Evolutionary conservation across 35 echinoderm and acorn worm species (phyloP).

Genomic region (Ptychodera flava): DNA sequence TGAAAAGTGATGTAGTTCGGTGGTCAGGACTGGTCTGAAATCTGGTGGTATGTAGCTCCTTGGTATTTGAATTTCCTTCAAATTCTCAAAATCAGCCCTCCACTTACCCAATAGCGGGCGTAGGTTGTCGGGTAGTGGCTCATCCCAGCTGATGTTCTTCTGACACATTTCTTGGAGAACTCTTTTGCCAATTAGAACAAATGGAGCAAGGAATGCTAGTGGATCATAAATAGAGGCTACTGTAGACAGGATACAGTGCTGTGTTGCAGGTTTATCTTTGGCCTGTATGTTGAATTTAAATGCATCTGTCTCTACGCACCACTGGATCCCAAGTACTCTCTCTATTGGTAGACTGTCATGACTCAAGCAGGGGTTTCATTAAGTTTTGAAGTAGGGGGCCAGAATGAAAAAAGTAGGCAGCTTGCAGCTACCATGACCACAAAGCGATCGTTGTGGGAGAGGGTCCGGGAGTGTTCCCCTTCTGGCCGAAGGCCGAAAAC

Average conservation of each 20-base stretch:
- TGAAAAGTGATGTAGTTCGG: slow-evolving; percentile 48
- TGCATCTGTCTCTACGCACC: slow-evolving; percentile 39
- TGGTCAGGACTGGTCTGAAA: slow-evolving; percentile 13
- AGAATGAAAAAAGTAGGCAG: no score
- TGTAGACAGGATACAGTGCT: slow-evolving; percentile 36
- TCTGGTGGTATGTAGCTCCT: slow-evolving; percentile 36
- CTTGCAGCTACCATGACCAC: no score
- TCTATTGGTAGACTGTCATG: slow-evolving; percentile 31
- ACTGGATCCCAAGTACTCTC: slow-evolving; percentile 49
- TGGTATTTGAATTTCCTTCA: slow-evolving; percentile 1
- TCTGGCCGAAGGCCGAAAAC: no score
- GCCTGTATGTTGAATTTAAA: slow-evolving; percentile 33
- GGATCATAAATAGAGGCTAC: slow-evolving; percentile 52
- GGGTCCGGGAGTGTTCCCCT: no score
- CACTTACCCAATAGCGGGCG: slow-evolving; percentile 24
- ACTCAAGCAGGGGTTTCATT: no score
- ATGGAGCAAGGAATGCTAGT: slow-evolving; percentile 33
- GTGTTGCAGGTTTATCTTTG: slow-evolving; percentile 18
- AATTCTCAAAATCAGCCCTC: slow-evolving; percentile 9
- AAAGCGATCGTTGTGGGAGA: no score
- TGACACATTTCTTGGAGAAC: slow-evolving; percentile 38
- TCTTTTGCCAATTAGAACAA: slow-evolving; percentile 24
- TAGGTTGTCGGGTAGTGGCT: slow-evolving; percentile 4
- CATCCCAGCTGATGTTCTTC: slow-evolving; percentile 22
- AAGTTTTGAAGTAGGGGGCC: no score